These are phyloP conservation scores for Coregonus suidteri DNA, from an alignment of 2,797 vertebrate genomes.

Conservation along the genomic window DNA sequence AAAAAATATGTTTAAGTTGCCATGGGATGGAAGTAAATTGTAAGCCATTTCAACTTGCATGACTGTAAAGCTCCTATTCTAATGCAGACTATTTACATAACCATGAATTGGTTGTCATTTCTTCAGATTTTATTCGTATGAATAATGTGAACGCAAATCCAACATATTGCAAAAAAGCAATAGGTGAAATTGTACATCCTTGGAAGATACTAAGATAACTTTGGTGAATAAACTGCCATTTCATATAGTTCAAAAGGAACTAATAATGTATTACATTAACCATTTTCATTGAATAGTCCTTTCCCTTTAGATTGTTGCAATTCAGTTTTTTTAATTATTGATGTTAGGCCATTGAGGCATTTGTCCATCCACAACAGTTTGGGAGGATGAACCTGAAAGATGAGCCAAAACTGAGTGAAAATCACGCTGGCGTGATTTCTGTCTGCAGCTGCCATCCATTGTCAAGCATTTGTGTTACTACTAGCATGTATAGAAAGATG, in stretches of 20 bases:
- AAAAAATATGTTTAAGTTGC: background rate
- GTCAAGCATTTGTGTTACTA: constrained; percentile 23
- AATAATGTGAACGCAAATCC: background rate
- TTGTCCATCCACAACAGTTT: background rate
- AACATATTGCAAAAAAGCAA: background rate
- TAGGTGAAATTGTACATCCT: background rate
- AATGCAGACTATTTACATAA: background rate
- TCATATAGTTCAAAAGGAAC: background rate
- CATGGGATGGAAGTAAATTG: background rate
- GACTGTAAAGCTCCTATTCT: background rate
- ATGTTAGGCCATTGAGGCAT: background rate
- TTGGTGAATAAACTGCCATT: background rate
- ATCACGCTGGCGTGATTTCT: constrained; percentile 67
- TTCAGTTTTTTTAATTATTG: background rate
- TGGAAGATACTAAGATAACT: background rate
- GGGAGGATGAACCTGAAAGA: constrained; percentile 8
- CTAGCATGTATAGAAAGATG: constrained; percentile 14
- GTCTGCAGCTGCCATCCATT: constrained; percentile 46
- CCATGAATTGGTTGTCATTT: background rate
- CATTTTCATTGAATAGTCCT: background rate
- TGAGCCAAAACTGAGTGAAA: constrained; percentile 36
- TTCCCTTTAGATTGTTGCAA: background rate
- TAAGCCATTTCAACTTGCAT: background rate
- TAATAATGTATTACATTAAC: background rate
- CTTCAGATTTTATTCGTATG: background rate